Evolutionary conservation across 2,888 invertebrate species (phyloP), one percentile per base, ranked within the genome.

Genomic region (Tetrapedia diversipes): DNA sequence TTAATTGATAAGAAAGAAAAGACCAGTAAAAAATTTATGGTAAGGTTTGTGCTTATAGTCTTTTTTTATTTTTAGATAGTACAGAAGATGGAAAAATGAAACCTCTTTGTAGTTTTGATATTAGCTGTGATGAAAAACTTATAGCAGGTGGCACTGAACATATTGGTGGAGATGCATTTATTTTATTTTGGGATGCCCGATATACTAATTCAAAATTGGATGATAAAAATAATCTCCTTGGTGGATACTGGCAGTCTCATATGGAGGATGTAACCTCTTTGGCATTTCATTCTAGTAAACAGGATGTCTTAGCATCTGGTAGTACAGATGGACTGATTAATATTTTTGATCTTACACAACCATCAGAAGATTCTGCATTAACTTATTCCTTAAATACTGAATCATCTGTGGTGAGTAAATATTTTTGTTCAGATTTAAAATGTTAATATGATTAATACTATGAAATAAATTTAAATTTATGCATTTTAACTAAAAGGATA

Each of bases 291-390:
- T 93, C 94, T 64, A 91, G 88, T 8, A 94, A 95, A 88, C 92
- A 93, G 2, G 95, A 96, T 89, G 91, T 93, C 8, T 87, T 98
- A 65, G 94, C 95, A 16, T 94, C 97, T 0, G 96, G 97, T 0
- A 95, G 97, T 1, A 94, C 95, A 0, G 98, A 98, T 91, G 97
- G 98, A 0, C 93, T 98, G 19, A 94, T 98, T 1, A 98, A 98
- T 92, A 89, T 97, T 2, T 98, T 95, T 91, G 96, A 98, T 90
- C 93, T 98, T 27, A 93, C 94, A 59, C 94, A 97, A 88, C 86
- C 92, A 0, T 92, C 91, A 0, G 98, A 98, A 92, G 97, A 97
- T 70, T 96, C 97, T 85, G 98, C 98, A 0, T 92, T 98, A 2
- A 92, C 92, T 16, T 95, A 94, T 85, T 95, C 96, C 0, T 92